Evolutionary conservation across 2,888 invertebrate genomes (phyloP), one percentile per base, ranked within the genome.

Genomic region (Sylvicola cinctus): DNA sequence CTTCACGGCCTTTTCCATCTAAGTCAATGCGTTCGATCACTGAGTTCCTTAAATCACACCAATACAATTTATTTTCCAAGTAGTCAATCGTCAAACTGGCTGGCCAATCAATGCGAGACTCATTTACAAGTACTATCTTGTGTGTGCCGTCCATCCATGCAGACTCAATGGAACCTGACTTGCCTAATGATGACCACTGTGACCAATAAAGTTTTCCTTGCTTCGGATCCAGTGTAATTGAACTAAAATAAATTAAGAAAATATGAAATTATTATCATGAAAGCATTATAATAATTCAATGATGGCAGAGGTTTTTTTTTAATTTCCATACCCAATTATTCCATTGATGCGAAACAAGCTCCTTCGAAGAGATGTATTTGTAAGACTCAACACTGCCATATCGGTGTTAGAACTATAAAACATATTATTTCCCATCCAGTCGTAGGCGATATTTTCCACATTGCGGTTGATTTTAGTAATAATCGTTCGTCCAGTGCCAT

Each of bases 391-490:
- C 25, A 78, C 81, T 45, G 65, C 69, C 41, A 87, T 65, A 34
- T 64, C 65, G 36, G 73, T 70, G 42, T 70, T 59, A 35, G 70
- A 70, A 34, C 79, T 77, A 80, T 84, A 87, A 60, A 80, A 90
- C 37, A 90, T 52, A 59, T 85, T 83, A 37, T 65, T 55, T 37
- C 75, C 74, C 49, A 83, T 66, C 80, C 81, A 84, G 58, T 90
- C 88, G 36, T 83, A 68, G 26, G 84, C 83, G 41, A 88, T 53
- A 4, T 79, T 78, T 46, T 78, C 43, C 16, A 49, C 45, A 35
- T 44, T 74, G 46, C 73, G 72, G 50, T 68, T 66, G 43, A 66
- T 66, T 2, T 72, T 61, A 36, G 66, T 66, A 28, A 76, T 63
- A 28, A 64, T 58, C 50, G 69, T 65, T 30, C 66, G 62, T 2